These are phyloP conservation scores for Lophotriccus pileatus DNA, from an alignment of 2,797 vertebrate genomes.

Conservation along the genomic window DNA sequence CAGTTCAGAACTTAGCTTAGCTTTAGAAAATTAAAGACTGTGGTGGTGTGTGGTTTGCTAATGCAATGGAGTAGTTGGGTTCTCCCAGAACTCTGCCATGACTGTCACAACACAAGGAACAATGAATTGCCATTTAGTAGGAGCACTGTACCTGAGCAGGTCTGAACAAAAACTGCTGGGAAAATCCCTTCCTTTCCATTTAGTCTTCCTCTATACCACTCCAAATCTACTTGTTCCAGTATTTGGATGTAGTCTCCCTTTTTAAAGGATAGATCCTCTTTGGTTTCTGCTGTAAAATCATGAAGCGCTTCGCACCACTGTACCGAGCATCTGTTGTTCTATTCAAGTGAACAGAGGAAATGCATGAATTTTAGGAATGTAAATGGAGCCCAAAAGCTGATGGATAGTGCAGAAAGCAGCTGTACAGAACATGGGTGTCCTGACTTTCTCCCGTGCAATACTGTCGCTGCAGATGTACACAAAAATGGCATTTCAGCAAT, in stretches of 20 bases:
- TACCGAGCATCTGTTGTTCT: slow-evolving; percentile 49
- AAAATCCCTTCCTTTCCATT: slow-evolving; percentile 87
- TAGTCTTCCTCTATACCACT: slow-evolving; percentile 88
- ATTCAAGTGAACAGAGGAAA: slow-evolving; percentile 31
- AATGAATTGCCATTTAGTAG: background rate
- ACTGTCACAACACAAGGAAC: background rate
- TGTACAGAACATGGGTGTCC: background rate
- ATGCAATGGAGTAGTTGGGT: background rate
- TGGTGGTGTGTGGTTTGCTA: background rate
- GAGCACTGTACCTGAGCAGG: slow-evolving; percentile 76
- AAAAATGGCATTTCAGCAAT: slow-evolving; percentile 6
- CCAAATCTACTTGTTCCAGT: slow-evolving; percentile 76
- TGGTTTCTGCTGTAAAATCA: slow-evolving; percentile 83
- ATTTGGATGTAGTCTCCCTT: slow-evolving; percentile 87
- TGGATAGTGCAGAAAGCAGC: background rate
- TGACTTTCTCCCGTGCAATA: background rate
- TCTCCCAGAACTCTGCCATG: background rate
- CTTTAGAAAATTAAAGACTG: background rate
- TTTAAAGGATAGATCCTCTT: slow-evolving; percentile 84
- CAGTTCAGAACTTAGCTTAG: background rate
- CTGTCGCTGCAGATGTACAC: background rate
- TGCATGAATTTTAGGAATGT: background rate
- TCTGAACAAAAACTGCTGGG: slow-evolving; percentile 83
- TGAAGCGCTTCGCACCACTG: slow-evolving; percentile 90
- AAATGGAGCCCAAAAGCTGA: background rate